Evolutionary conservation across 2,888 invertebrate genomes (phyloP).

Genomic region (Calameuta pallipes): DNA sequence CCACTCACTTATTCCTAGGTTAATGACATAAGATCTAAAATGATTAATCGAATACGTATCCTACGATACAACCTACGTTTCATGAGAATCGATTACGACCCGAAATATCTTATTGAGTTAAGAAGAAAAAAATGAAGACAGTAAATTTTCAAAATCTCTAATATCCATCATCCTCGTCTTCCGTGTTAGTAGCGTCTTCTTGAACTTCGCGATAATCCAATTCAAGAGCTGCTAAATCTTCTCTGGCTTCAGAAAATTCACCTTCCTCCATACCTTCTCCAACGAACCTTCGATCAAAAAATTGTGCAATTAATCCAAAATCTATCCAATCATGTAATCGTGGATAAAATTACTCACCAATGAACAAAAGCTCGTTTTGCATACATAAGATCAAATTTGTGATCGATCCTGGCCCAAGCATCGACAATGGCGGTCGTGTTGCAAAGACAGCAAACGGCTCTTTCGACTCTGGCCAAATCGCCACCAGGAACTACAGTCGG

Average conservation of each 20-base stretch:
- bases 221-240: conserved; percentile 54
- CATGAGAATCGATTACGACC: not conserved
- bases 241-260: conserved; percentile 52
- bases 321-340: not conserved
- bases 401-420: conserved; percentile 54
- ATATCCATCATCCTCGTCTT: conserved; percentile 43
- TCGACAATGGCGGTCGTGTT: conserved; percentile 76
- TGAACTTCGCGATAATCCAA: conserved; percentile 56
- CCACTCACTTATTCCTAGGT: too few relatives aligned
- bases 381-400: conserved; percentile 54
- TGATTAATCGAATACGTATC: not conserved
- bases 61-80: not conserved
- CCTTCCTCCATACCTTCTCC: conserved; percentile 57
- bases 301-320: not conserved
- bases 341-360: conserved; percentile 35
- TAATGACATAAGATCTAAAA: not conserved
- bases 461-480: conserved; percentile 83
- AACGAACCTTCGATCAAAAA: conserved; percentile 40
- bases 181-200: conserved; percentile 48
- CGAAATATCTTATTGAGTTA: not conserved
- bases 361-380: conserved; percentile 54
- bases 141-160: not conserved
- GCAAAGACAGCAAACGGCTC: conserved; percentile 90
- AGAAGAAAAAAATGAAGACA: not conserved
- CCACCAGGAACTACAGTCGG: conserved; percentile 82